phyloP scores from a whole-genome alignment of 2,888 invertebrate genomes.

The Endomychus coccineus region DNA sequence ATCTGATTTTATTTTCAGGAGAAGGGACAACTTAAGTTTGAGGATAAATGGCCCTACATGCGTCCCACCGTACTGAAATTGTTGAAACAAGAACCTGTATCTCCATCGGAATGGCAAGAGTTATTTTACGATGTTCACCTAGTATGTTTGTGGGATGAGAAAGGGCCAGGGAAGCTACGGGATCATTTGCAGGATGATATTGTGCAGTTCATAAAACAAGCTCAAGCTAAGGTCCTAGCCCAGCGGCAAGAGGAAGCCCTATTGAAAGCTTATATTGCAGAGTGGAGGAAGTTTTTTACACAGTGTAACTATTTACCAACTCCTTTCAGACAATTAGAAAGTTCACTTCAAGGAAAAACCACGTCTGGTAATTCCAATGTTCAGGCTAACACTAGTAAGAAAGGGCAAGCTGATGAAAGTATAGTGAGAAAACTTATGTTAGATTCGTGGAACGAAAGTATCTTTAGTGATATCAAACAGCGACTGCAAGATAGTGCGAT shows the following conservation, averaged over 20 bases:
- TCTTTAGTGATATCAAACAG: constrained; percentile 92
- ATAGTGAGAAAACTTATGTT: constrained; percentile 93
- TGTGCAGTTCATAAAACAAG: constrained; percentile 88
- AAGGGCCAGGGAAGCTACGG: constrained; percentile 80
- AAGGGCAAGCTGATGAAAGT: constrained; percentile 70
- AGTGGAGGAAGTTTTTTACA: constrained; percentile 97
- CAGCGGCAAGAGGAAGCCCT: constrained; percentile 93
- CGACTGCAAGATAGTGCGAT: constrained; percentile 92
- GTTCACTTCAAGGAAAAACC: constrained; percentile 65
- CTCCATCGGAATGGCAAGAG: constrained; percentile 95
- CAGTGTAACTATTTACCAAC: constrained; percentile 96
- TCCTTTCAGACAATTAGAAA: constrained; percentile 90
- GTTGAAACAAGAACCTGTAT: constrained; percentile 88
- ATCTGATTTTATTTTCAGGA: constrained; percentile 47
- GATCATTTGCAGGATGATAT: constrained; percentile 88
- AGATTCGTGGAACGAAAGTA: constrained; percentile 96
- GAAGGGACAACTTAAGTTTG: constrained; percentile 78
- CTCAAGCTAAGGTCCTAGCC: constrained; percentile 80
- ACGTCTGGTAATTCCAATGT: constrained; percentile 30
- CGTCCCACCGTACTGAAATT: constrained; percentile 89
- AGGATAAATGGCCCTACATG: constrained; percentile 96
- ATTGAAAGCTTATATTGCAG: constrained; percentile 91
- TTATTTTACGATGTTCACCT: constrained; percentile 93
- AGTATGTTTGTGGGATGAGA: constrained; percentile 96
- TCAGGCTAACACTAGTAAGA: constrained; percentile 43